Conservation (phyloP, 2,797 vertebrate species). For the Poecile montanus region DNA sequence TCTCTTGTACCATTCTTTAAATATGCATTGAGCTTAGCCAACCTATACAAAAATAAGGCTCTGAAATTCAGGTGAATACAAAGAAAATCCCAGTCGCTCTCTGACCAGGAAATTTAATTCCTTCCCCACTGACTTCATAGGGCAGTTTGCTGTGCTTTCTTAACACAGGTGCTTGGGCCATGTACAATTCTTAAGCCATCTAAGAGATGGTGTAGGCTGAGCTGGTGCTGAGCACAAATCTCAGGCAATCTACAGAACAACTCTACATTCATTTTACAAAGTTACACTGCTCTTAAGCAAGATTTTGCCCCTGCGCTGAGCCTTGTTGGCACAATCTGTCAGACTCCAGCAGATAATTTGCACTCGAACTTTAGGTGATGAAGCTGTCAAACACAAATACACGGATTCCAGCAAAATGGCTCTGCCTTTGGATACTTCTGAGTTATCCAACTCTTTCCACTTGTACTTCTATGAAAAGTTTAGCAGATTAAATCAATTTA, state of each 20-base stretch:
- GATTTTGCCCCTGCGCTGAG: neutral
- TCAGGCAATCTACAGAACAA: neutral
- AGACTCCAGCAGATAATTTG: neutral
- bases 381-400: neutral
- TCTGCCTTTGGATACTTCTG: neutral
- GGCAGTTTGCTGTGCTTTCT: neutral
- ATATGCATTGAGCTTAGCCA: neutral
- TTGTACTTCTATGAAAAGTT: neutral
- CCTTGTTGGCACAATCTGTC: neutral
- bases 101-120: neutral
- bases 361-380: neutral
- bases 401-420: neutral
- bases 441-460: neutral
- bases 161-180: neutral
- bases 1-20: neutral
- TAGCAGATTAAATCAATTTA: neutral
- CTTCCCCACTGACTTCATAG: neutral
- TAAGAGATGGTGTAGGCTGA: neutral
- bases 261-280: neutral
- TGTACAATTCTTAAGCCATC: neutral
- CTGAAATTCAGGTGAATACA: slow-evolving; percentile 12
- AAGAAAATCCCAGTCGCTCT: neutral
- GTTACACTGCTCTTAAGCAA: neutral
- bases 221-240: neutral
- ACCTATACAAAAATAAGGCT: neutral